Conservation (phyloP, 2,797 vertebrate genomes). For the Trichosurus vulpecula region DNA sequence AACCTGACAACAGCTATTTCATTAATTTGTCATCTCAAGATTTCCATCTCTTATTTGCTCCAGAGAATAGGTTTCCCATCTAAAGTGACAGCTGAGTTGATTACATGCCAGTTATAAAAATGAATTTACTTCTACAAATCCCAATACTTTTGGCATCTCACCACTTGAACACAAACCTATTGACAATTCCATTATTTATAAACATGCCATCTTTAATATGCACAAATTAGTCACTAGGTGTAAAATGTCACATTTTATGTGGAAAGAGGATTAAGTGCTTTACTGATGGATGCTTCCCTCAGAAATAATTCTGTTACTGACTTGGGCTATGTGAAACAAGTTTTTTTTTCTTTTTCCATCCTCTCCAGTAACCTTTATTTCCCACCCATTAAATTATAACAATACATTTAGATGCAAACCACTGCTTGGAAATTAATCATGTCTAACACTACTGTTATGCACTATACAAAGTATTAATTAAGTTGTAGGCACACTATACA, state of each 20-base stretch:
- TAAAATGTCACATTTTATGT: conserved; percentile 81
- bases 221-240: conserved; percentile 82
- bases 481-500: not conserved
- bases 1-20: conserved; percentile 86
- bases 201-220: conserved; percentile 86
- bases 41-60: conserved; percentile 87
- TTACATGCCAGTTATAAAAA: conserved; percentile 88
- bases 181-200: conserved; percentile 86
- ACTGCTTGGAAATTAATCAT: conserved; percentile 15
- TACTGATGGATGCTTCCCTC: conserved; percentile 69
- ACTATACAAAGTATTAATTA: not conserved
- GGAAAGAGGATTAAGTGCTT: conserved; percentile 77
- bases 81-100: conserved; percentile 86
- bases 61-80: conserved; percentile 85
- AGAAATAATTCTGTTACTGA: conserved; percentile 63
- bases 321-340: conserved; percentile 20
- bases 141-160: conserved; percentile 81
- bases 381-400: conserved; percentile 9
- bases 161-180: conserved; percentile 82
- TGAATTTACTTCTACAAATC: conserved; percentile 84
- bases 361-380: not conserved
- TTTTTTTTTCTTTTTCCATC: not conserved
- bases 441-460: conserved; percentile 30
- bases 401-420: not conserved
- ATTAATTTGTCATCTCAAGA: conserved; percentile 87